Conservation (phyloP, 2,113 vertebrate species). For the Mastomys coucha region DNA sequence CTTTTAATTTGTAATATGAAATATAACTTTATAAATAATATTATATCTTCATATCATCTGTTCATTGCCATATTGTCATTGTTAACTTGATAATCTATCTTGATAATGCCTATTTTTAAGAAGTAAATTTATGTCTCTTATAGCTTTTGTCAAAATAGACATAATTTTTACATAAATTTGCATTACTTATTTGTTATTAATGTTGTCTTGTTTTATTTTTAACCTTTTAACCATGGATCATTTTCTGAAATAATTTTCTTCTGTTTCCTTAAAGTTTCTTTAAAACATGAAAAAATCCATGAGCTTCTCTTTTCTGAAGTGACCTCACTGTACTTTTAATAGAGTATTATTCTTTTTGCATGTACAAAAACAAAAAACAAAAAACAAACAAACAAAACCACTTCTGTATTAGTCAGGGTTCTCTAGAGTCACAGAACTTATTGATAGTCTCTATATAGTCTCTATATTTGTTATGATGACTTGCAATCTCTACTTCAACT, state of each 20-base stretch:
- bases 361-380: not conserved
- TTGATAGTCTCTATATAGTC: no score
- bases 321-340: not conserved
- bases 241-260: conserved; percentile 22
- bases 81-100: not conserved
- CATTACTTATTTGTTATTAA: not conserved
- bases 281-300: not conserved
- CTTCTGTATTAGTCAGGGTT: no score
- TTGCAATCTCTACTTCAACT: no score
- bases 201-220: not conserved
- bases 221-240: not conserved
- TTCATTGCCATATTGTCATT: not conserved
- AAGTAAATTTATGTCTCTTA: not conserved
- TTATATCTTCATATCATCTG: not conserved
- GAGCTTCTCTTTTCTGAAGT: not conserved
- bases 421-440: no score
- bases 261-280: not conserved
- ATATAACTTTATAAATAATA: not conserved
- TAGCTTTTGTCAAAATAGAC: not conserved
- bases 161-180: not conserved
- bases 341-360: not conserved
- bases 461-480: no score
- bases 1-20: not conserved
- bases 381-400: not conserved
- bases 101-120: not conserved